A percentile compares a stretch with the other conserved stretches of the same genome.
Conservation (phyloP, 2,797 vertebrate genomes). For the Melopsittacus undulatus region DNA sequence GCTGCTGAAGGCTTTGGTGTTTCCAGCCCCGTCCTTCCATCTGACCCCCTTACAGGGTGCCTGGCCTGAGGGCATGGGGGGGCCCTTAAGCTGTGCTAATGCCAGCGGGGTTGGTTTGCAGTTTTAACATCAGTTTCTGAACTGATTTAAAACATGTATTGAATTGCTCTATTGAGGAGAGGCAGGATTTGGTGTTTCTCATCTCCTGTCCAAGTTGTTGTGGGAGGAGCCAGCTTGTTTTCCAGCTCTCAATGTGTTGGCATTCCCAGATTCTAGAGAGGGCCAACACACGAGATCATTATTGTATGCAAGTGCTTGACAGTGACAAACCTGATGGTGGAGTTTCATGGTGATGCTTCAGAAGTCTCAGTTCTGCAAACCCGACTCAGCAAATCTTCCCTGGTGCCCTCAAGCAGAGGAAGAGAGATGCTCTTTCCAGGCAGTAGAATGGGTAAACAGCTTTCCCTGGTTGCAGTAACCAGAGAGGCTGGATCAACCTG, state of each 20-base stretch:
- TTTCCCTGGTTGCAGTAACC: background rate
- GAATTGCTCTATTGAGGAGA: background rate
- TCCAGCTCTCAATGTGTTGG: background rate
- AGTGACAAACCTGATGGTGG: background rate
- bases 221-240: background rate
- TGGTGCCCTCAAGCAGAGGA: background rate
- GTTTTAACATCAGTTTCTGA: background rate
- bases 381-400: background rate
- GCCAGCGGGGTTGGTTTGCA: background rate
- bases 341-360: background rate
- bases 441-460: background rate
- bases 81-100: background rate
- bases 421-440: background rate
- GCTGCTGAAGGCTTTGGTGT: background rate
- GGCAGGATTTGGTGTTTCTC: background rate
- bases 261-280: background rate
- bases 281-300: background rate
- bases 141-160: background rate
- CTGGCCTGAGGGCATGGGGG: background rate
- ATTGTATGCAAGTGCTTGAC: background rate
- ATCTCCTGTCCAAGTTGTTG: background rate
- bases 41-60: background rate
- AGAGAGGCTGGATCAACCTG: slow-evolving; percentile 19
- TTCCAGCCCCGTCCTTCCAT: background rate
- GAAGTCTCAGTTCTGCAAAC: background rate